Conservation (phyloP, 2,797 vertebrate genomes). For the Macropodus opercularis region DNA sequence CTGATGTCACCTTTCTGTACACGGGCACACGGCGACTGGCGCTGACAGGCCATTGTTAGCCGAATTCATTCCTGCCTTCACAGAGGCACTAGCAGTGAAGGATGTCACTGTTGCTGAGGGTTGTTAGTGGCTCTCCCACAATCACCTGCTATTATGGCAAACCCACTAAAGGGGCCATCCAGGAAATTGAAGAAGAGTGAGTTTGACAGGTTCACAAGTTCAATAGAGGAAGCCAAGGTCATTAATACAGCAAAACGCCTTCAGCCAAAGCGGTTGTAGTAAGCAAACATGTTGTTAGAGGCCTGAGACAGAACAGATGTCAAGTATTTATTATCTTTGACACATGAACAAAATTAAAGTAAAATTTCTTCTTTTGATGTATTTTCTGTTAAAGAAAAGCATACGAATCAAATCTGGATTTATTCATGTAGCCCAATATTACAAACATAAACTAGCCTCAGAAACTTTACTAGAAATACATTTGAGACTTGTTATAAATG, state of each 20-base stretch:
- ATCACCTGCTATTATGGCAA: conserved; percentile 65
- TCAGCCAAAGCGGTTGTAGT: conserved; percentile 12
- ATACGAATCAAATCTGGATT: background rate
- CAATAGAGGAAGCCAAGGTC: conserved; percentile 48
- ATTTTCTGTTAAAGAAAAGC: conserved; percentile 4
- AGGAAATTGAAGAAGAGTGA: conserved; percentile 54
- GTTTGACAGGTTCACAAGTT: conserved; percentile 68
- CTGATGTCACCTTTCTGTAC: conserved; percentile 56
- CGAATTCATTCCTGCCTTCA: conserved; percentile 46
- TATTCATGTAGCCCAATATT: background rate
- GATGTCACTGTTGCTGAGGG: conserved; percentile 54
- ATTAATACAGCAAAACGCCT: conserved; percentile 40
- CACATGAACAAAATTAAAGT: conserved; percentile 15
- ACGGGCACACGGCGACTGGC: conserved; percentile 17
- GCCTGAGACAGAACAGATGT: conserved; percentile 15
- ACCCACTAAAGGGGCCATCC: conserved; percentile 51
- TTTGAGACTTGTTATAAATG: background rate
- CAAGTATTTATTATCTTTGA: conserved; percentile 24
- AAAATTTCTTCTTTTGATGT: background rate
- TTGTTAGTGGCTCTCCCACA: conserved; percentile 56
- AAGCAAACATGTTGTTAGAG: conserved; percentile 19
- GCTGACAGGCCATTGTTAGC: conserved; percentile 70
- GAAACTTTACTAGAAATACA: background rate
- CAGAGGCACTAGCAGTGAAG: conserved; percentile 50
- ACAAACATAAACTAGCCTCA: background rate